These are phyloP conservation scores for Prionace glauca DNA, from an alignment of 2,797 vertebrate species.

Conservation along the genomic window DNA sequence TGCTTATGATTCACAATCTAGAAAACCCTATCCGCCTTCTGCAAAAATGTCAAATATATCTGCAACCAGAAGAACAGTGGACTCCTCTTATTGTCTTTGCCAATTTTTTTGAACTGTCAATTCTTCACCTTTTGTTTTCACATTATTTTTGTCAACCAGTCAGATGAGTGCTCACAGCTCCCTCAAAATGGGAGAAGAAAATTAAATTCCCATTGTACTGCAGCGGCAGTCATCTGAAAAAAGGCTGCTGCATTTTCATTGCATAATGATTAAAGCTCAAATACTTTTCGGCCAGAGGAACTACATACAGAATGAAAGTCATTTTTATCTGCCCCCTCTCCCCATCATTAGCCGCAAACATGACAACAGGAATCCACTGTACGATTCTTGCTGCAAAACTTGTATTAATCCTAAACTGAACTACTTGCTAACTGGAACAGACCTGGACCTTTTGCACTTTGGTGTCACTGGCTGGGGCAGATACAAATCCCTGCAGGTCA, in stretches of 20 bases:
- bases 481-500: slow-evolving; percentile 48
- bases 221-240: slow-evolving; percentile 8
- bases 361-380: slow-evolving; percentile 35
- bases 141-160: neutral
- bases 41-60: neutral
- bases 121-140: neutral
- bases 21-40: slow-evolving; percentile 25
- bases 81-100: slow-evolving; percentile 33
- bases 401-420: slow-evolving; percentile 12
- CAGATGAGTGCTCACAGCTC: slow-evolving; percentile 30
- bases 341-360: neutral
- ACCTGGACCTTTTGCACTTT: slow-evolving; percentile 52
- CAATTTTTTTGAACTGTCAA: neutral
- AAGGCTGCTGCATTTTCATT: neutral
- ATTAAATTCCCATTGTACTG: neutral
- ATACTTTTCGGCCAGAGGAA: slow-evolving; percentile 4
- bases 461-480: slow-evolving; percentile 49
- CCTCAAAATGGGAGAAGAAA: slow-evolving; percentile 4
- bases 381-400: slow-evolving; percentile 31
- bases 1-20: neutral
- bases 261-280: slow-evolving; percentile 33
- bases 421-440: slow-evolving; percentile 46
- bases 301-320: neutral
- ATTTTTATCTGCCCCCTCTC: neutral
- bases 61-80: slow-evolving; percentile 28